Evolutionary conservation across 2,113 vertebrate species (phyloP).

Genomic region (Mormyrus iriodes): DNA sequence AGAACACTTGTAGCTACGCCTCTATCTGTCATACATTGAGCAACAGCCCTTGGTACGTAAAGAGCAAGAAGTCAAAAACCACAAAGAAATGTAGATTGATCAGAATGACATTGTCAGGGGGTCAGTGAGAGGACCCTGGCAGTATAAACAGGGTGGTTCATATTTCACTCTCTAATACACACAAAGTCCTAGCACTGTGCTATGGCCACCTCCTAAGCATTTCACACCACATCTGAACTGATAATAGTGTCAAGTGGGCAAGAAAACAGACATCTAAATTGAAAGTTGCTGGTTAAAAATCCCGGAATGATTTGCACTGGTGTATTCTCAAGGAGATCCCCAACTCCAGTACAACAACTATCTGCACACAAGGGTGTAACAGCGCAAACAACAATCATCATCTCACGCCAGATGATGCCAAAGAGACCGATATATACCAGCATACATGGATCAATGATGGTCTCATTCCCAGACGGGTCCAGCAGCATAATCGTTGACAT

Average conservation of each 20-base stretch:
- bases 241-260: not conserved
- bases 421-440: not conserved
- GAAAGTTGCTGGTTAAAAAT: not conserved
- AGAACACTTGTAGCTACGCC: not conserved
- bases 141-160: not conserved
- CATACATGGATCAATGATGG: not conserved
- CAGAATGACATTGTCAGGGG: not conserved
- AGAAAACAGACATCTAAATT: not conserved
- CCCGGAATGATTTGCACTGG: not conserved
- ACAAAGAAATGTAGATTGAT: not conserved
- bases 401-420: not conserved
- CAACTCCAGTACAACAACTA: not conserved
- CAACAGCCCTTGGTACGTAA: not conserved
- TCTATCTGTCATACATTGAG: not conserved
- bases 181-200: not conserved
- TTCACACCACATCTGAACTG: no score
- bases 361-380: no score
- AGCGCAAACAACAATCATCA: not conserved
- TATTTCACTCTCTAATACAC: not conserved
- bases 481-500: not conserved
- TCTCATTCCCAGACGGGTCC: not conserved
- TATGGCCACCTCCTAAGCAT: no score
- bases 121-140: not conserved
- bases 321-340: not conserved
- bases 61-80: not conserved